A percentile compares a stretch with the other conserved stretches of the same genome.
These are phyloP conservation scores for Formicarius rufipectus DNA, from an alignment of 2,113 vertebrate genomes.

Conservation along the genomic window DNA sequence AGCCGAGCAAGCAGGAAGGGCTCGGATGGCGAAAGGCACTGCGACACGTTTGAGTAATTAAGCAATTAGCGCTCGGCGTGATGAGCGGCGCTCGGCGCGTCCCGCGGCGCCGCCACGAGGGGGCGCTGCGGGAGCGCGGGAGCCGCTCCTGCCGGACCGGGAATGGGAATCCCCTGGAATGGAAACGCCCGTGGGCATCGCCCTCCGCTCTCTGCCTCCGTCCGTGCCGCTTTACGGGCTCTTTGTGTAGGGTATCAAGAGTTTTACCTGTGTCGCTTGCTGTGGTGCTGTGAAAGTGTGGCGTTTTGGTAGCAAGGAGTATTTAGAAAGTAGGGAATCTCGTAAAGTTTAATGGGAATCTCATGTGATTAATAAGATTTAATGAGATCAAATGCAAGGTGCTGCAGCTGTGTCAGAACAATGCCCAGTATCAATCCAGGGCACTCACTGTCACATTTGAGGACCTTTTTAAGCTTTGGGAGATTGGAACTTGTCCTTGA, in stretches of 20 bases:
- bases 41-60: not conserved
- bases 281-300: rapidly evolving
- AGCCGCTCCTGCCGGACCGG: not conserved
- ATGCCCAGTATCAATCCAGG: too few relatives aligned
- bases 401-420: not conserved
- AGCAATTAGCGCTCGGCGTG: not conserved
- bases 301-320: rapidly evolving
- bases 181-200: too few relatives aligned
- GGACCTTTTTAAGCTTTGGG: not conserved
- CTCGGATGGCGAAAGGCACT: not conserved
- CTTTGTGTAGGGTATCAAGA: not conserved
- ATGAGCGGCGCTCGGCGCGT: not conserved
- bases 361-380: not conserved
- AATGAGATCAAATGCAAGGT: not conserved
- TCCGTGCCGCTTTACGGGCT: rapidly evolving
- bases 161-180: too few relatives aligned
- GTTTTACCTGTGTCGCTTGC: rapidly evolving
- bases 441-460: not conserved
- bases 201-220: rapidly evolving
- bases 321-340: not conserved
- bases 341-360: not conserved
- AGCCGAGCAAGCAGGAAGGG: not conserved
- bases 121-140: constrained; percentile 75
- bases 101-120: constrained; percentile 45
- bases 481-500: not conserved